Percentiles rank a stretch among this genome's conserved stretches.
These are phyloP conservation scores for Strix aluco DNA, from an alignment of 2,113 vertebrate species.

Conservation along the genomic window DNA sequence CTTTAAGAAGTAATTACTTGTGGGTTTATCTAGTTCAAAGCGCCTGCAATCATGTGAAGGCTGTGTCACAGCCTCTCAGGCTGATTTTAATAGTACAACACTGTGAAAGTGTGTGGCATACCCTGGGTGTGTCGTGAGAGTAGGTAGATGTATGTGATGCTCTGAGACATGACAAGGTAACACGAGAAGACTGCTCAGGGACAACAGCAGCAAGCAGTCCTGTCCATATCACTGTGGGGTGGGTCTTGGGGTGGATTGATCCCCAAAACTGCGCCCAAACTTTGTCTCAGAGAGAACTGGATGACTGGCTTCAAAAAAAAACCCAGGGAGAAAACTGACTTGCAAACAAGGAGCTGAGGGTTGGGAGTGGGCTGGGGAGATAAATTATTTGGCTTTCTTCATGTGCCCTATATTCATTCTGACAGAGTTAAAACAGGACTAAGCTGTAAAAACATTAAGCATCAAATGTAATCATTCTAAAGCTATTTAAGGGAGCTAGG, in stretches of 20 bases:
- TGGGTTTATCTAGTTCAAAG: not conserved
- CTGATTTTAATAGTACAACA: not conserved
- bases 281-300: not conserved
- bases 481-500: constrained; percentile 16
- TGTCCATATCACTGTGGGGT: accelerated
- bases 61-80: not conserved
- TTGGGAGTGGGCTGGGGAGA: not conserved
- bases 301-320: not conserved
- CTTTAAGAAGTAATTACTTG: not conserved
- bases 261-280: not conserved
- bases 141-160: not conserved
- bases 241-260: not conserved
- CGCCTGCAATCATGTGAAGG: not conserved
- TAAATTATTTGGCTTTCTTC: not conserved
- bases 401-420: not conserved
- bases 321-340: not conserved
- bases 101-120: not conserved
- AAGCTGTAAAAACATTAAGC: constrained; percentile 35
- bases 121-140: not conserved
- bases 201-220: not conserved
- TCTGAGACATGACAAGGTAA: not conserved
- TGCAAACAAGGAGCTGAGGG: not conserved
- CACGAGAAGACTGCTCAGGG: not conserved
- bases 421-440: not conserved
- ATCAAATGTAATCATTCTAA: not conserved